Evolutionary conservation across 1,140 invertebrate species (phyloP), one percentile per base, ranked within the genome.

Genomic region (Brachionus plicatilis): DNA sequence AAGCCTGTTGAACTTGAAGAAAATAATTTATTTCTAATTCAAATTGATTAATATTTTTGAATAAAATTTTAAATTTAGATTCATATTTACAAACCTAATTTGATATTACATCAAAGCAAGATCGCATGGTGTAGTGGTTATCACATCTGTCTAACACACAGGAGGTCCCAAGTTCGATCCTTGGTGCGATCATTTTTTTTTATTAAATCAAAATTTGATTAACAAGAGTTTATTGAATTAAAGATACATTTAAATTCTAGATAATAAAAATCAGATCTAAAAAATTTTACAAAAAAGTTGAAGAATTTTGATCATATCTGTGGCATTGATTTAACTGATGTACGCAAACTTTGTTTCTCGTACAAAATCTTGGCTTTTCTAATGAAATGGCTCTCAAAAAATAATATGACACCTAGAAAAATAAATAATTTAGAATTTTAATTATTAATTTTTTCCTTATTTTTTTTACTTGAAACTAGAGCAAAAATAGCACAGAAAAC

Each of bases 281-380:
- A 12, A 75, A 75, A 75, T 75, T 24, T 14, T 75, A 43, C 70
- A 43, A 45, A 11, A 0, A 24, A 17, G 14, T 24, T 29, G 24
- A 14, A 4, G 11, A 27, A 7, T n/a, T 50, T 5, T 50, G 2
- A 50, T 76, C 20, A 76, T 20, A 72, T 72, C 43, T 76, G 72
- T 14, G 72, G 53, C 72, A 76, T 82, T 65, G 79, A 82, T 82
- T 82, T 82, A 24, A 82, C 43, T 68, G 79, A 82, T 17, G 79
- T 65, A 27, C 79, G 79, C 17, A 82, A 41, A 47, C 79, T 82
- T 43, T 60, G 53, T 17, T 82, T 82, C 45, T 82, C 79, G 20
- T 82, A 82, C 27, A 82, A 82, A 27, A 82, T 82, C 20, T 82
- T 82, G 8, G 79, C 79, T 47, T 82, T 82, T 41, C 79, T 60